A percentile compares a stretch with the other conserved stretches of the same genome.
These are phyloP conservation scores for Dendroctonus ponderosae DNA, from an alignment of 1,140 invertebrate genomes.

Conservation along the genomic window DNA sequence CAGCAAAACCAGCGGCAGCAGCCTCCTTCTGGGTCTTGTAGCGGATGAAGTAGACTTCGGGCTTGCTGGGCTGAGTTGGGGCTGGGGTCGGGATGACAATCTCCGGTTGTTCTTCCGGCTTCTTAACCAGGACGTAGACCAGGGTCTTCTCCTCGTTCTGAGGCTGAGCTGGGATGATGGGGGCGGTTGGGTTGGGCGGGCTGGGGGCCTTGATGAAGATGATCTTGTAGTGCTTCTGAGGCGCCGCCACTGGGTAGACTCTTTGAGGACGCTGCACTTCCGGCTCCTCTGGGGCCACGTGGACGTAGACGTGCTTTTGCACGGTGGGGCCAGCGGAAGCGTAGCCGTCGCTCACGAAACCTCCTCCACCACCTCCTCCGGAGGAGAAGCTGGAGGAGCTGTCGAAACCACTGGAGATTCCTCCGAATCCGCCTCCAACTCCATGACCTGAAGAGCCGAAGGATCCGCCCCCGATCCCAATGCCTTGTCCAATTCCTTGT, in stretches of 20 bases:
- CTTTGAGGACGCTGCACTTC: constrained; percentile 52
- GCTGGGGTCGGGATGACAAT: constrained; percentile 71
- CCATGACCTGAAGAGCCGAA: not conserved
- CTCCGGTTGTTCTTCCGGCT: constrained; percentile 75
- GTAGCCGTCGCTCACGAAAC: constrained; percentile 15
- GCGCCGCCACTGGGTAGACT: constrained; percentile 55
- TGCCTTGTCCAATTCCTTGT: not conserved
- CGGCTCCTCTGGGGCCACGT: constrained; percentile 64
- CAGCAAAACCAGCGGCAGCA: constrained; percentile 49
- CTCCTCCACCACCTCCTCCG: constrained; percentile 12
- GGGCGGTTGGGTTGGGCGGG: constrained; percentile 69
- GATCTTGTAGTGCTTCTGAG: constrained; percentile 84
- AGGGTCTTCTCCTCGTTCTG: constrained; percentile 86
- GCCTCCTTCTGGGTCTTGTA: constrained; percentile 76
- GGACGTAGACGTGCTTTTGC: constrained; percentile 78
- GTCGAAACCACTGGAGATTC: constrained; percentile 78
- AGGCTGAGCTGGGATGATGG: constrained; percentile 59
- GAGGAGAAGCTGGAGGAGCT: constrained; percentile 44
- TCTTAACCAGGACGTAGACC: constrained; percentile 84
- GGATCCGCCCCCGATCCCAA: not conserved
- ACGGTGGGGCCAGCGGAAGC: constrained; percentile 41
- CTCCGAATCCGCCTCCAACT: constrained; percentile 8
- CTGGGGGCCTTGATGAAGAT: constrained; percentile 86
- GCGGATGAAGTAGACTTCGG: constrained; percentile 86
- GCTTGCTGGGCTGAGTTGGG: constrained; percentile 77